A percentile compares a stretch with the other conserved stretches of the same genome.
Evolutionary conservation across 2,113 vertebrate genomes (phyloP).

Genomic region (Chinchilla lanigera): DNA sequence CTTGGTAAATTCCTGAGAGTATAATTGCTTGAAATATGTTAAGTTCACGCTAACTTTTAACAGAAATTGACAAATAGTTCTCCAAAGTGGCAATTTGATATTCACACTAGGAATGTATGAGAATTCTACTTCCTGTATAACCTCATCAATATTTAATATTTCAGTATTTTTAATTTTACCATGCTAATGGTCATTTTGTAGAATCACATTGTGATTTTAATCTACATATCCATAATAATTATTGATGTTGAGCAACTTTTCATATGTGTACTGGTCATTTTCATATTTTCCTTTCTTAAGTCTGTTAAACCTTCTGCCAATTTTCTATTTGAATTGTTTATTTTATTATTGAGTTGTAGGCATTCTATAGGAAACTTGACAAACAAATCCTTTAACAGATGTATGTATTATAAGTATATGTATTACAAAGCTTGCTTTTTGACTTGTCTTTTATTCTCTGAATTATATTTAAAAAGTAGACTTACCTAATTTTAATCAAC

Average conservation of each 20-base stretch:
- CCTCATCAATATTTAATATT: neutral
- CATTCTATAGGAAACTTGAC: neutral
- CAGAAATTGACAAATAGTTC: neutral
- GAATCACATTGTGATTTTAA: neutral
- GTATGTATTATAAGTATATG: neutral
- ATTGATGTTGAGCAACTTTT: neutral
- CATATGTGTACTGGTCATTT: neutral
- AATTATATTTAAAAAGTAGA: neutral
- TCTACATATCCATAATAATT: neutral
- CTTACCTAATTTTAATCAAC: neutral
- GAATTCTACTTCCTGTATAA: neutral
- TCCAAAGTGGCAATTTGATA: constrained; percentile 6
- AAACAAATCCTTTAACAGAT: neutral
- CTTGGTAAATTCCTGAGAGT: neutral
- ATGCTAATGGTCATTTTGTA: neutral
- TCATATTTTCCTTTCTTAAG: neutral
- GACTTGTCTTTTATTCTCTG: neutral
- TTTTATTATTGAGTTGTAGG: neutral
- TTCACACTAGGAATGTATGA: neutral
- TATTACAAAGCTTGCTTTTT: neutral
- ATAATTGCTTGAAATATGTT: neutral
- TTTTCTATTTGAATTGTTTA: neutral
- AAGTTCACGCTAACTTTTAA: neutral
- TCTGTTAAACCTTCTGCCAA: neutral
- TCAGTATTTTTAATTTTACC: neutral